These are phyloP conservation scores for Apamea epomidion DNA, from an alignment of 2,888 invertebrate species.

Conservation along the genomic window DNA sequence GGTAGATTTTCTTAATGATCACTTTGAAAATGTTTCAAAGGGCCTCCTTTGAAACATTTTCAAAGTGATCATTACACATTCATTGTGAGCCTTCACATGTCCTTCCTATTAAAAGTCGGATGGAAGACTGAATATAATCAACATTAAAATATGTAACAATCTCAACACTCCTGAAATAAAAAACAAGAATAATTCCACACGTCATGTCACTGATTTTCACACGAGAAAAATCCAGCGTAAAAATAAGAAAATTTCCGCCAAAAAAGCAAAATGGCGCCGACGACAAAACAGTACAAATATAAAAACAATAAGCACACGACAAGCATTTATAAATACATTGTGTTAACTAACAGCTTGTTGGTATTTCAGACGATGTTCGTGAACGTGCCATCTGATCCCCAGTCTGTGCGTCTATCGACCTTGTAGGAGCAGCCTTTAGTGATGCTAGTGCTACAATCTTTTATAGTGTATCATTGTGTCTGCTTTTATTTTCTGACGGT, in stretches of 20 bases:
- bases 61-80: too few species aligned
- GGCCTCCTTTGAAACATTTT: too few species aligned
- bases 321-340: conserved; percentile 60
- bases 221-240: conserved; percentile 13
- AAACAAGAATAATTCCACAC: background rate
- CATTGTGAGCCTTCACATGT: background rate
- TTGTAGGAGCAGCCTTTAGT: conserved; percentile 45
- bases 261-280: conserved; percentile 33
- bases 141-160: background rate
- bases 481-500: conserved; percentile 45
- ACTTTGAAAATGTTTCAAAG: background rate
- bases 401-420: conserved; percentile 55
- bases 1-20: background rate
- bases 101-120: background rate
- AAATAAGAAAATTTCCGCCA: conserved; percentile 19
- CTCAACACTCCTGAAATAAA: background rate
- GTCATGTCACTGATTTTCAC: conserved; percentile 1
- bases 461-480: conserved; percentile 50
- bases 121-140: background rate
- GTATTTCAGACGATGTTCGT: conserved; percentile 64
- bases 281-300: conserved; percentile 46
- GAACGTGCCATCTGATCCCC: conserved; percentile 63
- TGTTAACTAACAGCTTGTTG: conserved; percentile 64
- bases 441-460: conserved; percentile 48
- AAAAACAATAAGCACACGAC: conserved; percentile 58